Conservation (phyloP, 2,113 vertebrate species). For the Tetrao urogallus region DNA sequence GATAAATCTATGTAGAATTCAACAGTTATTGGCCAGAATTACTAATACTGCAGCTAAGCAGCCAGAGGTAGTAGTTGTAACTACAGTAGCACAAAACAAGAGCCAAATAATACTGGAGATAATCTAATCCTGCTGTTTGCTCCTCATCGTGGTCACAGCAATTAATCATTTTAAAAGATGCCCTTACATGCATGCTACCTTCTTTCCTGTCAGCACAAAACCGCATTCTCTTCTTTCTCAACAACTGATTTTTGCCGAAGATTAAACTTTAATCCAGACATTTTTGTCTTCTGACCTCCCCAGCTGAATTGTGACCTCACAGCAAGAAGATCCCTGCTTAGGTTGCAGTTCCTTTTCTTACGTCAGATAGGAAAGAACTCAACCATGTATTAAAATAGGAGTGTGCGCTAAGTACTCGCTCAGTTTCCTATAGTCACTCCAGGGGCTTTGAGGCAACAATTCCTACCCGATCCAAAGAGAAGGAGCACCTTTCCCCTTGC, state of each 20-base stretch:
- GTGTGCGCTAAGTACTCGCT: not conserved
- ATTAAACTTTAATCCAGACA: not conserved
- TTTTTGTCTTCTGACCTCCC: not conserved
- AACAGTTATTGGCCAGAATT: not conserved
- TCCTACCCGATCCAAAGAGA: not conserved
- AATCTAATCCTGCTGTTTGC: not conserved
- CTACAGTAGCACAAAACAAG: not conserved
- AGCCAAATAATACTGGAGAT: not conserved
- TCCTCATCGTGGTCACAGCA: accelerated
- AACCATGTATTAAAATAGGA: slow-evolving; percentile 13
- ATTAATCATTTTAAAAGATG: not conserved
- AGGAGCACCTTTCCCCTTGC: not conserved
- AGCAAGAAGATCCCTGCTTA: slow-evolving; percentile 5
- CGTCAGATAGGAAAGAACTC: slow-evolving; percentile 37
- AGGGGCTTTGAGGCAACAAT: not conserved
- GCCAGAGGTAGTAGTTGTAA: not conserved
- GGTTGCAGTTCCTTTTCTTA: slow-evolving; percentile 7
- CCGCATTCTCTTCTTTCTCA: not conserved
- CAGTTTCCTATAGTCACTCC: not conserved
- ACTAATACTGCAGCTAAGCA: not conserved
- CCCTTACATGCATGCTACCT: not conserved
- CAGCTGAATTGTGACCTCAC: not conserved
- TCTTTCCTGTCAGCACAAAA: not conserved
- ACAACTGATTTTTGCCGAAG: not conserved
- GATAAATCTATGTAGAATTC: not conserved